Percentiles rank a stretch among this genome's conserved stretches.
Evolutionary conservation across 2,888 invertebrate genomes (phyloP).

Genomic region (Habroteleia sp.): DNA sequence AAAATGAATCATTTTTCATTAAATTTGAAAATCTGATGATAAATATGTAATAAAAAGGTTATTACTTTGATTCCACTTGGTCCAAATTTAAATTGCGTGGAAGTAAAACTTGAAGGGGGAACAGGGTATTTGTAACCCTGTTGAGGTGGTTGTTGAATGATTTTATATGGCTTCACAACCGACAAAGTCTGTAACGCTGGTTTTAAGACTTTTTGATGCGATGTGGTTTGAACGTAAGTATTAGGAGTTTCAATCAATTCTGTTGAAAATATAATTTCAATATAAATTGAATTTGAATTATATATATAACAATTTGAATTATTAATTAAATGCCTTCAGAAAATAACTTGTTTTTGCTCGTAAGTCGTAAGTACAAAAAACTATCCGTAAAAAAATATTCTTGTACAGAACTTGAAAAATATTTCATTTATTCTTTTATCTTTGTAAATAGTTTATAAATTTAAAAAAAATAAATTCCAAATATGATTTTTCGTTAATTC

Average conservation of each 20-base stretch:
- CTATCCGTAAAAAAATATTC: too few relatives aligned
- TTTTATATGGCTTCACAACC: conserved; percentile 73
- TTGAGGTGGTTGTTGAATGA: conserved; percentile 73
- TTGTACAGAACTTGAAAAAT: too few relatives aligned
- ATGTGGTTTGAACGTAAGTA: conserved; percentile 67
- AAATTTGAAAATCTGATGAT: too few relatives aligned
- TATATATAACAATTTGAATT: too few relatives aligned
- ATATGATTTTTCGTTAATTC: too few relatives aligned
- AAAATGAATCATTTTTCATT: neutral
- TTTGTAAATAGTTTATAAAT: too few relatives aligned
- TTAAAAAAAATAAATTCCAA: too few relatives aligned
- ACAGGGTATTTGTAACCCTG: conserved; percentile 76
- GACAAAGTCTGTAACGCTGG: conserved; percentile 67
- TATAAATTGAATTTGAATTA: too few relatives aligned
- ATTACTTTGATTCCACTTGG: conserved; percentile 73
- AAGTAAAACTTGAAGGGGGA: conserved; percentile 71
- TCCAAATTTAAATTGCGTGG: conserved; percentile 76
- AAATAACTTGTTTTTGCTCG: too few relatives aligned
- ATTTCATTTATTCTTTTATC: too few relatives aligned
- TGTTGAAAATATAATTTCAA: conserved; percentile 4
- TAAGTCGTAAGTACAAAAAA: too few relatives aligned
- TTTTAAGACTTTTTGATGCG: conserved; percentile 66
- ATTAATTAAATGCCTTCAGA: too few relatives aligned
- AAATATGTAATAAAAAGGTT: neutral
- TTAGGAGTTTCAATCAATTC: conserved; percentile 68